Evolutionary conservation across 35 echinoderm and acorn worm species (phyloP), one percentile per base, ranked within the genome.

Genomic region (Hemicentrotus pulcherrimus): DNA sequence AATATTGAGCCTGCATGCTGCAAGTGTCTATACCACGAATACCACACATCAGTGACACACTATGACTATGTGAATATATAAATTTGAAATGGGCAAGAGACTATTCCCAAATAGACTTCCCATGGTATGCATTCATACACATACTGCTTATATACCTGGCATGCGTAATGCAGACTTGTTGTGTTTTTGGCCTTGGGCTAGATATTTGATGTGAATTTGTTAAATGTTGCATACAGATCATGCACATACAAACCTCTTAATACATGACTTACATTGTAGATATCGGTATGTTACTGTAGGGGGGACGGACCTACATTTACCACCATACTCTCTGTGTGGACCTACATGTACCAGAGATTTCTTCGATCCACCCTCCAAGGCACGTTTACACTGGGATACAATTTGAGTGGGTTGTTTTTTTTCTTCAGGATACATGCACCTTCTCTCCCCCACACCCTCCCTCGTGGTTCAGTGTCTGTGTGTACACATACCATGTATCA

Each of bases 11-110:
- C 65, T n/a, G 22, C 65, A 28, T 30, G 65, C 65, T n/a, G 22
- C 65, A 28, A 78, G 65, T 78, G 65, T 78, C 65, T 78, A 22
- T 78, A 28, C 50, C 50, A 28, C 19, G 65, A 24, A 78, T 78
- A 78, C 65, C 65, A n/a, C 65, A 78, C 65, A 78, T 78, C 65
- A 78, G 65, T 78, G 65, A 78, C 65, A 78, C 65, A 78, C 65
- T 78, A 78, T 78, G 65, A 78, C 19, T 78, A 78, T 78, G 65
- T 78, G 65, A 78, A 78, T 78, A 78, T 78, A 78, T 78, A 78
- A 78, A 78, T 78, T n/a, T 78, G 19, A 78, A 78, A 28, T 78
- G 65, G 19, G 19, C 4, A 78, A 28, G 65, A 22, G 65, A 18
- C 28, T 78, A 24, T 78, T 78, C 65, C 28, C 22, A 78, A 78